Percentiles rank a stretch among this genome's conserved stretches.
Evolutionary conservation across 2,888 invertebrate species (phyloP).

Genomic region (Brenthis hecate): DNA sequence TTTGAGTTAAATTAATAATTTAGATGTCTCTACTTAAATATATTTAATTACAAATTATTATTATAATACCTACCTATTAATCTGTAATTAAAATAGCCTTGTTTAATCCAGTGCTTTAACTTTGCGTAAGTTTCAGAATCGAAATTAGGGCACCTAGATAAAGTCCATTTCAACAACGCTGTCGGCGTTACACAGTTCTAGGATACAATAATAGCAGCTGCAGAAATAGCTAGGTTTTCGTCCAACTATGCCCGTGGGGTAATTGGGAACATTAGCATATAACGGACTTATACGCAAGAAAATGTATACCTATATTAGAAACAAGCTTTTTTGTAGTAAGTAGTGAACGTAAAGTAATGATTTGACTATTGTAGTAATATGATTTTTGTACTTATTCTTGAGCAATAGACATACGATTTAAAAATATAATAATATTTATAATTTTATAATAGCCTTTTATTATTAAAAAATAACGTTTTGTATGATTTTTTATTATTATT

Average conservation of each 20-base stretch:
- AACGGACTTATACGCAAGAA: conserved; percentile 25
- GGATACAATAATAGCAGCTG: conserved; percentile 39
- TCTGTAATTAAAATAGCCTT: not conserved
- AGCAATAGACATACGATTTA: too few species aligned
- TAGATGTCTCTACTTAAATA: too few species aligned
- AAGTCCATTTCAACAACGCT: conserved; percentile 32
- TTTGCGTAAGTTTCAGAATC: conserved; percentile 16
- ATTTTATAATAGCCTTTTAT: too few species aligned
- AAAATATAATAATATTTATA: too few species aligned
- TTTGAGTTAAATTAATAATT: too few species aligned
- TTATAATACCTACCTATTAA: too few species aligned
- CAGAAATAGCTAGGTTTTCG: conserved; percentile 37
- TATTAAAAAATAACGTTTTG: too few species aligned
- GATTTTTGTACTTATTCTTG: not conserved
- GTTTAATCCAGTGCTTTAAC: not conserved
- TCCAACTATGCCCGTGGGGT: conserved; percentile 30
- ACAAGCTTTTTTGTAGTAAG: conserved; percentile 9
- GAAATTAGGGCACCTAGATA: conserved; percentile 29
- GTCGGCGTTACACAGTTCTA: conserved; percentile 29
- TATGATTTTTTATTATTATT: too few species aligned
- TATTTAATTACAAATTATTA: too few species aligned
- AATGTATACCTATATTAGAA: conserved; percentile 26
- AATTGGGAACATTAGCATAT: conserved; percentile 33
- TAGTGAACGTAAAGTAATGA: not conserved
- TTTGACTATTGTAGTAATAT: not conserved